Percentiles rank a stretch among this genome's conserved stretches.
Conservation (phyloP, 2,888 invertebrate species). For the Rotaria sp. region DNA sequence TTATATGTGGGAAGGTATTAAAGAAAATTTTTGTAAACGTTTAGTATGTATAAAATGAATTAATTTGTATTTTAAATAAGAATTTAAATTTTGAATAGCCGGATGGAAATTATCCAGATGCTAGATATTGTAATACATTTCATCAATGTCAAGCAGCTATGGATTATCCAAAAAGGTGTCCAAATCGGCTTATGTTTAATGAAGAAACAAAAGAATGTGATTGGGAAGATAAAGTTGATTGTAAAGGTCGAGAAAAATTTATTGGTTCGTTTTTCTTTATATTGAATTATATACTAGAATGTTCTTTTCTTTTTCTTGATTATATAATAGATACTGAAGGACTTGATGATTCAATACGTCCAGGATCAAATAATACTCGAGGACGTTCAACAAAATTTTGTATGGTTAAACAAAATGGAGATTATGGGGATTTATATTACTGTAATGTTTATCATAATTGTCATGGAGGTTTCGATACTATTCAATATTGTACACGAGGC, state of each 20-base stretch:
- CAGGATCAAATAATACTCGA: conserved; percentile 34
- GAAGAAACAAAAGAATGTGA: conserved; percentile 39
- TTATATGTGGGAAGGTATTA: conserved; percentile 41
- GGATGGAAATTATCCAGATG: conserved; percentile 40
- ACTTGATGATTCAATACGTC: conserved; percentile 33
- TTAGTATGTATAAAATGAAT: conserved; percentile 21
- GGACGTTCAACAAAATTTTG: conserved; percentile 41
- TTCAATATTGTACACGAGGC: conserved; percentile 40
- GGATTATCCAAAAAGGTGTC: conserved; percentile 39
- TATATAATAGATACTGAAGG: conserved; percentile 32
- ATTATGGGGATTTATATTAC: conserved; percentile 39
- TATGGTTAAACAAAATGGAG: conserved; percentile 39
- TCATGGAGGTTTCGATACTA: conserved; percentile 40
- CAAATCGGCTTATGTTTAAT: conserved; percentile 40
- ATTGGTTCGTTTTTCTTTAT: neutral
- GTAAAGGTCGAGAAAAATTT: conserved; percentile 38
- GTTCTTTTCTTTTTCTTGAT: neutral
- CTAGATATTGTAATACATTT: conserved; percentile 38
- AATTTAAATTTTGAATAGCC: conserved; percentile 30
- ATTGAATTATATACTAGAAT: too few relatives aligned
- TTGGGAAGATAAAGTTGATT: conserved; percentile 41
- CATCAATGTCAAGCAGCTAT: conserved; percentile 41
- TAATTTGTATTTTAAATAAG: neutral
- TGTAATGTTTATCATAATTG: conserved; percentile 41
- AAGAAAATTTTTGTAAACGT: conserved; percentile 40